Base-by-base conservation (phyloP, 2,113 vertebrate species). In the Gulo gulo region DNA sequence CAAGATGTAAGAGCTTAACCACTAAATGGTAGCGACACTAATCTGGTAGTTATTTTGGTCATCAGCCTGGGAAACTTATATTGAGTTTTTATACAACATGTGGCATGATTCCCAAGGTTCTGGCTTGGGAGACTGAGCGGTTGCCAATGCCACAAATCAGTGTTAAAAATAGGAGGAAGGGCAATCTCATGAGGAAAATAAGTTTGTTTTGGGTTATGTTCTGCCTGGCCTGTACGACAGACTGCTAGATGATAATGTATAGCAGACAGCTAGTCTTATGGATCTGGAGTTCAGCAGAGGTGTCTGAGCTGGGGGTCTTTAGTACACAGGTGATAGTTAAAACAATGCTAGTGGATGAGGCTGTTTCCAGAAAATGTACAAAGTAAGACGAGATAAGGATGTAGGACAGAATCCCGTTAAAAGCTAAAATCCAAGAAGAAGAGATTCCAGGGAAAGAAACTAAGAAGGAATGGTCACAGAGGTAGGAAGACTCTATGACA, bases 61-160 rank as follows among this genome's bases (percentile, higher is more conserved):
- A 95, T 78, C 36, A 52, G 67, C 39, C 74, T 80, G 79, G 92
- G 92, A 97, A 97, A 88, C 12, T n/a, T 94, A 52, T 63, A 31
- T 4, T 81, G 89, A 63, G 73, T 87, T 97, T 97, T 92, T 87
- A 21, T 59, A 83, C 97, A 97, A 96, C 39, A 89, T 36, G 34
- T 50, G 91, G 45, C 36, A 74, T 24, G n/a, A 92, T 74, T 86
- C 57, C 93, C 57, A 85, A 79, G n/a, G 80, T 85, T 92, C 87
- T 88, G 91, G 42, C 67, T 61, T 88, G 14, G 65, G 42, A 94
- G 36, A 92, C 74, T 85, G 18, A 95, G 31, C 59, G 84, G 61
- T 14, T 93, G 26, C 52, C 81, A 97, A 85, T 76, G 26, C 31
- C 39, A 91, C 42, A 76, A 86, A 81, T 52, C n/a, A 86, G 65